A percentile compares a stretch with the other conserved stretches of the same genome.
These are phyloP conservation scores for Gasteruption jaculator DNA, from an alignment of 2,888 invertebrate genomes.

Conservation along the genomic window DNA sequence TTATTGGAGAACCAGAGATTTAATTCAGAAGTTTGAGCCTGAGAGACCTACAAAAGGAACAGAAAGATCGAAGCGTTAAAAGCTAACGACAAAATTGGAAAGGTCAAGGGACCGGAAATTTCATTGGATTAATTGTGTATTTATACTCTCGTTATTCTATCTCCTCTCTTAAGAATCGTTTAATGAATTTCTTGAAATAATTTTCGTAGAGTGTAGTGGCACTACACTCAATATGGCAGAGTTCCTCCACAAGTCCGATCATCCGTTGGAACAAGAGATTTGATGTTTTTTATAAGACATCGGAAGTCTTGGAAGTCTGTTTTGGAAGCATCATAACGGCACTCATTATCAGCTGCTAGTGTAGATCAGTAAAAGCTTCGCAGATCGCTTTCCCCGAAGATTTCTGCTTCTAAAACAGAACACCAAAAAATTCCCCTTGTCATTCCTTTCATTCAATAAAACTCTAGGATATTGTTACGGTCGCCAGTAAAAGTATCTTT, in stretches of 20 bases:
- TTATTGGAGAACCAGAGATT: no score
- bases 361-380: slow-evolving; percentile 48
- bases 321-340: slow-evolving; percentile 26
- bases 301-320: slow-evolving; percentile 27
- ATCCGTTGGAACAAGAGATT: slow-evolving; percentile 31
- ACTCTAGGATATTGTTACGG: no score
- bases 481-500: no score
- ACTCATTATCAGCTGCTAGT: slow-evolving; percentile 33
- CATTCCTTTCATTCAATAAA: no score
- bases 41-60: no score
- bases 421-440: no score
- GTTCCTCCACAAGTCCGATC: slow-evolving; percentile 34
- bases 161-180: slow-evolving; percentile 14
- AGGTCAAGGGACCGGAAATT: slow-evolving; percentile 27
- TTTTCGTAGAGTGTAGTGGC: not conserved
- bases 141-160: no score
- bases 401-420: slow-evolving; percentile 48
- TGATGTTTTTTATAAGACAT: no score
- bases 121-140: no score
- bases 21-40: no score
- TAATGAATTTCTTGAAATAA: not conserved
- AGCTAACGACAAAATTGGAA: slow-evolving; percentile 30
- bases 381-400: slow-evolving; percentile 46
- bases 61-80: no score
- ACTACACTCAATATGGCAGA: slow-evolving; percentile 30